phyloP scores from a whole-genome alignment of 2,888 invertebrate species.

The Sipha maydis region DNA sequence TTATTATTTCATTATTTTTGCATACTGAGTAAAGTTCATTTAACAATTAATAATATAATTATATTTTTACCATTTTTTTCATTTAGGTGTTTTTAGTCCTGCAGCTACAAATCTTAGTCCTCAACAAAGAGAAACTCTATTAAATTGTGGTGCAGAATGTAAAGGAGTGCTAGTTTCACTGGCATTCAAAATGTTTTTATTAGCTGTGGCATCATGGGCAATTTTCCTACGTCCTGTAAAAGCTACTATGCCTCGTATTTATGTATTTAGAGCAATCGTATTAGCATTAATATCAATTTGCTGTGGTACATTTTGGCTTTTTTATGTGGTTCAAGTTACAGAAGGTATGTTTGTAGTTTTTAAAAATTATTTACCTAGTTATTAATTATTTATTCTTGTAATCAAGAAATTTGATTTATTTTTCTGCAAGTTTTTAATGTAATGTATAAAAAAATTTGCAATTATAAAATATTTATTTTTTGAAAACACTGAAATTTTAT shows the following conservation, averaged over 20 bases:
- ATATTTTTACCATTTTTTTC: slow-evolving; percentile 25
- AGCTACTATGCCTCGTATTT: slow-evolving; percentile 91
- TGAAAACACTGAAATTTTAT: too few relatives aligned
- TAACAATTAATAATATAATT: neutral
- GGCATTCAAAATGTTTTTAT: slow-evolving; percentile 88
- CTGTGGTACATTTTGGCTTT: slow-evolving; percentile 97
- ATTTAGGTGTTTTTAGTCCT: slow-evolving; percentile 77
- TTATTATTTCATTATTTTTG: neutral
- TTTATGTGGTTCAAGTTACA: slow-evolving; percentile 87
- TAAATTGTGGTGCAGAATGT: slow-evolving; percentile 92
- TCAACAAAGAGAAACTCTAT: slow-evolving; percentile 76
- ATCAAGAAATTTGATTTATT: neutral
- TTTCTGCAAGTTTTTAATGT: neutral
- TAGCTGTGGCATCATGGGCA: slow-evolving; percentile 92
- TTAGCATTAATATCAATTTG: slow-evolving; percentile 88
- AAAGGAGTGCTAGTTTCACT: slow-evolving; percentile 92
- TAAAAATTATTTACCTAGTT: neutral
- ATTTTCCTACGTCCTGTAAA: slow-evolving; percentile 86
- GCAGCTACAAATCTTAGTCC: slow-evolving; percentile 74
- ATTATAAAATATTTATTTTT: too few relatives aligned
- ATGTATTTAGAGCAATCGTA: slow-evolving; percentile 89
- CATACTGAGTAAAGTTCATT: neutral
- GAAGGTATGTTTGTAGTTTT: slow-evolving; percentile 64
- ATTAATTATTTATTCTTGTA: neutral
- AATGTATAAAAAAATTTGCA: too few relatives aligned